A percentile compares a stretch with the other conserved stretches of the same genome.
Evolutionary conservation across 2,797 vertebrate genomes (phyloP).

Genomic region (Melanitta fusca): DNA sequence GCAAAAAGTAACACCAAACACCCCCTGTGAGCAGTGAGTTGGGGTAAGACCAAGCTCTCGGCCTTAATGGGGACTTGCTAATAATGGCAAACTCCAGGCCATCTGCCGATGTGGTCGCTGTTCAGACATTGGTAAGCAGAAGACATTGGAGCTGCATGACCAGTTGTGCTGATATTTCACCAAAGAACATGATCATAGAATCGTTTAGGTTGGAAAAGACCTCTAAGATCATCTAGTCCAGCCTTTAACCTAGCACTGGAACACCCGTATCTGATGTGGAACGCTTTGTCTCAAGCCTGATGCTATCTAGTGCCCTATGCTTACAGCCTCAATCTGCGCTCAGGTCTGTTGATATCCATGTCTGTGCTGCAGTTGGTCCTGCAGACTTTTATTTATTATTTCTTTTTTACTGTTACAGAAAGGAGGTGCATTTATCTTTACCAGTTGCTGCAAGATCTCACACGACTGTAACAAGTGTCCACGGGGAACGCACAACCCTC

Average conservation of each 20-base stretch:
- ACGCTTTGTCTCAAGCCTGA: neutral
- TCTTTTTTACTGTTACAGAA: neutral
- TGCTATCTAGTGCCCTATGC: neutral
- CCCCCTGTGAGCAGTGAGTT: neutral
- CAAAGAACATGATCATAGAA: neutral
- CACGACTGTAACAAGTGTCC: conserved; percentile 12
- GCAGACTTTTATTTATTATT: neutral
- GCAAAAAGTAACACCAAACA: neutral
- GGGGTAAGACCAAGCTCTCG: neutral
- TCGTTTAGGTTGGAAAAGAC: no score
- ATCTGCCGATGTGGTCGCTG: neutral
- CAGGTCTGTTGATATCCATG: neutral
- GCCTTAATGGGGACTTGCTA: neutral
- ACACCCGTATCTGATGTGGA: accelerated
- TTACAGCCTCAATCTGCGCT: accelerated
- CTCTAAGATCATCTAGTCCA: no score
- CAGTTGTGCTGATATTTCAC: neutral
- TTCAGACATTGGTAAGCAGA: neutral
- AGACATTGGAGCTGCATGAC: neutral
- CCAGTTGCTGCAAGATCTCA: neutral
- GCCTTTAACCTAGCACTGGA: no score
- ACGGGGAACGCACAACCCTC: neutral
- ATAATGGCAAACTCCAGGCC: neutral
- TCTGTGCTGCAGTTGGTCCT: neutral
- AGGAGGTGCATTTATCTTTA: neutral